phyloP scores from a whole-genome alignment of 2,888 invertebrate species.

The Acleris emargana region DNA sequence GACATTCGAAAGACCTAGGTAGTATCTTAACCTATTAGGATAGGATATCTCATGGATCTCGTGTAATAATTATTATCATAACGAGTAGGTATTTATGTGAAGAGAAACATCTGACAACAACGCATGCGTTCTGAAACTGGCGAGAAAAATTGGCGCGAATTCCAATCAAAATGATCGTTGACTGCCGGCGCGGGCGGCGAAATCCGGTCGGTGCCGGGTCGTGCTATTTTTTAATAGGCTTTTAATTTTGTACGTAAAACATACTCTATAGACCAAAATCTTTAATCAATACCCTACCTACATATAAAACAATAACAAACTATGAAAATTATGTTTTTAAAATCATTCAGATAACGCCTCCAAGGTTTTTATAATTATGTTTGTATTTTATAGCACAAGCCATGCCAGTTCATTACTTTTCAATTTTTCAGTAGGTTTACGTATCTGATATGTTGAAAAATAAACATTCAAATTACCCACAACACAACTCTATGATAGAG shows the following conservation, averaged over 20 bases:
- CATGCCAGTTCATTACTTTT: not conserved
- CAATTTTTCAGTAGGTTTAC: no score
- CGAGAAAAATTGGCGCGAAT: conserved; percentile 55
- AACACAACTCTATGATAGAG: not conserved
- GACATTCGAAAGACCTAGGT: conserved; percentile 58
- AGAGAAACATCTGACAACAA: conserved; percentile 17
- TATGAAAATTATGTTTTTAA: not conserved
- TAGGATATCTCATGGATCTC: conserved; percentile 4
- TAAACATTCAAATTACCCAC: no score
- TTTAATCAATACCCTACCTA: not conserved
- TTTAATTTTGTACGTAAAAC: conserved; percentile 9
- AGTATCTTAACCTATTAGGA: conserved; percentile 46
- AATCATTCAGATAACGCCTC: not conserved
- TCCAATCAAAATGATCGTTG: conserved; percentile 40
- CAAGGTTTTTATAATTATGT: not conserved
- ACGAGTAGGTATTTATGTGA: not conserved
- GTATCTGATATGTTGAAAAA: no score
- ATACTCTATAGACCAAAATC: not conserved
- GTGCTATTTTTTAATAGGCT: conserved; percentile 9
- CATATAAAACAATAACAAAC: not conserved
- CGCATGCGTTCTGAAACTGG: conserved; percentile 46
- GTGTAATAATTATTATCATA: conserved; percentile 7
- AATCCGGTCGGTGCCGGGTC: conserved; percentile 18
- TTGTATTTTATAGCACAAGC: not conserved
- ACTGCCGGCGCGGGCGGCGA: conserved; percentile 18